Base-by-base conservation (phyloP, 2,888 invertebrate genomes). In the Rhamnusium bicolor region DNA sequence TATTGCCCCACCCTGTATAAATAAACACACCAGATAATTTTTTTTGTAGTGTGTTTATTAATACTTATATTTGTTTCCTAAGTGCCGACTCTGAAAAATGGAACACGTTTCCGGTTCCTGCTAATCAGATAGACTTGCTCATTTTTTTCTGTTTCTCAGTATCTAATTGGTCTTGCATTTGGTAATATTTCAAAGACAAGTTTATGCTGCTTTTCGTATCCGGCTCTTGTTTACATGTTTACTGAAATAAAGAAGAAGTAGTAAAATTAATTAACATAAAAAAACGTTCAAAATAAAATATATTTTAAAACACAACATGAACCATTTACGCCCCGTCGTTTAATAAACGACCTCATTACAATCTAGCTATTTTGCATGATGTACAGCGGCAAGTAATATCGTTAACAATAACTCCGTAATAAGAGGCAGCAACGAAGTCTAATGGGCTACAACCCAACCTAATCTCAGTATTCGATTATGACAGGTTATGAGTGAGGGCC, bases 381-480 rank as follows among this genome's bases (percentile, higher is more conserved):
- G 46, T 6, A 46, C 46, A 40, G 61, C 51, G 51, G 51, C 53
- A 70, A 63, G 70, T 49, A 63, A 70, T 63, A 70, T 70, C 62
- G 60, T 63, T 61, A 54, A 70, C 63, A 63, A 62, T 70, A 63
- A 70, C 70, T 70, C 56, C 56, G 6, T 70, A 70, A 70, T 70
- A 70, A 63, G 63, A 54, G 70, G 56, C 27, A 27, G 60, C 70
- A 61, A 46, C 58, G 53, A 14, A 14, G 60, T 60, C 58, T 65
- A 65, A 71, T 65, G 58, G 46, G 49, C 27, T 16, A 24, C 56
- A 29, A 24, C 56, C 29, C 56, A 60, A 65, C 71, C 65, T 71
- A 71, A 65, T 71, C 71, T 71, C 71, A 47, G 60, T 27, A 66
- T 71, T 66, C 66, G 58, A 71, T 71, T 66, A 60, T 32, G 65